A percentile compares a stretch with the other conserved stretches of the same genome.
Conservation (phyloP, 2,113 vertebrate genomes). For the Noturus placidus region DNA sequence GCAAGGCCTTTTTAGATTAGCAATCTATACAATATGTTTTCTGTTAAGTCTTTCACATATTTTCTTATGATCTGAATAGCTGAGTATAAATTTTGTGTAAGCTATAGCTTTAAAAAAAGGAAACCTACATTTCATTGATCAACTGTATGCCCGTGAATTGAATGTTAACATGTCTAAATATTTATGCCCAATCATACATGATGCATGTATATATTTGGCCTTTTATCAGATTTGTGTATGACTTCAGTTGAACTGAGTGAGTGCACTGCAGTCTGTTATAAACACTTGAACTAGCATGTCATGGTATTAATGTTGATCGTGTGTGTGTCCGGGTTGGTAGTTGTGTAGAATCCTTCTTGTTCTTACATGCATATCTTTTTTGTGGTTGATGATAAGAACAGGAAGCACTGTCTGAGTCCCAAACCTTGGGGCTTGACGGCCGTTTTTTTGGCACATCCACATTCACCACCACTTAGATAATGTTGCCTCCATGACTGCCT, state of each 20-base stretch:
- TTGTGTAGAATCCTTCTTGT: conserved; percentile 27
- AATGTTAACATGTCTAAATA: not conserved
- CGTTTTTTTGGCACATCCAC: conserved; percentile 40
- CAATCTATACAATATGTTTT: not conserved
- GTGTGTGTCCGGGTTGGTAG: not conserved
- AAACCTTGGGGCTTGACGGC: conserved; percentile 7
- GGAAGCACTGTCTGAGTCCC: conserved; percentile 34
- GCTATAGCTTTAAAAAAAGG: not conserved
- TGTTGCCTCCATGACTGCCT: conserved; percentile 17
- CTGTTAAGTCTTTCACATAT: not conserved
- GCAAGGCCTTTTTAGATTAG: not conserved
- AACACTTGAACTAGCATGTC: not conserved
- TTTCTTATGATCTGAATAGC: not conserved
- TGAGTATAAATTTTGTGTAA: not conserved
- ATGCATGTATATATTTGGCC: not conserved
- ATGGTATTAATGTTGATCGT: not conserved
- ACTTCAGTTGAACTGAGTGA: not conserved
- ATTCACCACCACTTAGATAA: conserved; percentile 41
- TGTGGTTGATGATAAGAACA: conserved; percentile 32
- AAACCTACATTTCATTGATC: not conserved
- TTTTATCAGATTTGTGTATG: not conserved
- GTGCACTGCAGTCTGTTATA: conserved; percentile 19
- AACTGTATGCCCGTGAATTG: not conserved
- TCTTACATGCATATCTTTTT: conserved; percentile 42
- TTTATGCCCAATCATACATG: not conserved